Percentiles rank a stretch among this genome's conserved stretches.
Conservation (phyloP, 64 coral and sea anemone genomes). For the Porites lutea region DNA sequence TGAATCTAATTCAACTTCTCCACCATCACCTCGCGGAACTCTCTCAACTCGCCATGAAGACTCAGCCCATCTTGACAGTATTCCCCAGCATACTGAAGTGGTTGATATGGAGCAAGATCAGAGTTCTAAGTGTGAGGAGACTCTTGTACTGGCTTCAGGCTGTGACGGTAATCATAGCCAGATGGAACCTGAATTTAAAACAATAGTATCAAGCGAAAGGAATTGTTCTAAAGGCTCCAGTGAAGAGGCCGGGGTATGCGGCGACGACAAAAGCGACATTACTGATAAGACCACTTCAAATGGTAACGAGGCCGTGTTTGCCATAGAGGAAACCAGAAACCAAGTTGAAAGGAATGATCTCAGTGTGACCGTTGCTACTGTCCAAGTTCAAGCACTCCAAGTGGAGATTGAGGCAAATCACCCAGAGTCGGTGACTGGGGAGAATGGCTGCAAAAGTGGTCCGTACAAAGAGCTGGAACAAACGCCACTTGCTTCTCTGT, state of each 20-base stretch:
- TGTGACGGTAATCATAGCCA: not conserved
- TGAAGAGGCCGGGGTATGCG: not conserved
- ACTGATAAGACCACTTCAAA: too few relatives aligned
- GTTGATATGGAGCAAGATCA: not conserved
- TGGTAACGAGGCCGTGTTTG: too few relatives aligned
- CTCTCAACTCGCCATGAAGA: not conserved
- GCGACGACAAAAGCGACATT: not conserved
- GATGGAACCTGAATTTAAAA: not conserved
- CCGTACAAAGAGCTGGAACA: conserved; percentile 13
- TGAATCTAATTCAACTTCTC: not conserved
- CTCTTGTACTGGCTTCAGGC: not conserved
- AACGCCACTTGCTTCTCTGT: not conserved
- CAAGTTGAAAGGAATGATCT: too few relatives aligned
- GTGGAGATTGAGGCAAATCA: not conserved
- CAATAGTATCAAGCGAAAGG: not conserved
- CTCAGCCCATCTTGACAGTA: not conserved
- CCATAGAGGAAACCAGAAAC: too few relatives aligned
- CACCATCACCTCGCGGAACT: not conserved
- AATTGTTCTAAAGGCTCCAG: not conserved
- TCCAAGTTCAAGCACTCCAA: too few relatives aligned
- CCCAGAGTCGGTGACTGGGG: not conserved
- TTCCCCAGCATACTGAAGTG: not conserved
- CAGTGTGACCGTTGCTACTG: too few relatives aligned
- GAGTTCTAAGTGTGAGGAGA: not conserved
- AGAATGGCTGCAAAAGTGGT: not conserved